Base-by-base conservation (phyloP, 2,797 vertebrate genomes). In the Acanthopagrus latus region DNA sequence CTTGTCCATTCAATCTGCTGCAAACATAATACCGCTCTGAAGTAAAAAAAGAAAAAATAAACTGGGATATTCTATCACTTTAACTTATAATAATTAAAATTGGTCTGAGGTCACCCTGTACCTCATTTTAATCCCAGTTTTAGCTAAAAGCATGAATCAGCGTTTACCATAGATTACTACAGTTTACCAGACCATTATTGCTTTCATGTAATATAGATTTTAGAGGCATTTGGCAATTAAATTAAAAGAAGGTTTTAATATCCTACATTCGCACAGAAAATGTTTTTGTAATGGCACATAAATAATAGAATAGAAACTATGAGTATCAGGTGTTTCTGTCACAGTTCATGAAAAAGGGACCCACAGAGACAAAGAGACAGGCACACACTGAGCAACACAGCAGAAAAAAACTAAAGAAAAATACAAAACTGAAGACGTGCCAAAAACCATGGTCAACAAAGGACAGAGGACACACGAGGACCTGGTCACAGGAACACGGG, bases 1-100 rank as follows among this genome's bases (percentile, higher is more conserved):
- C 5, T 21, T 54, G 44, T 71, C 54, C 9, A 33, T 65, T 71
- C 23, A 68, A 27, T 68, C 23, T 76, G 48, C 2, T 75, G n/a
- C 51, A 76, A 71, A 12, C 8, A 2, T 14, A 33, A 33, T 11
- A 66, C 18, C 38, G 27, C 25, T 21, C 1, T 57, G 21, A 46
- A 4, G 7, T 46, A 27, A 62, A 66, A 38, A 8, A 8, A 1
- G 7, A 7, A 33, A 6, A 0, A 67, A 57, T 48, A 58, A 58
- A 68, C 16, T 21, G 29, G 7, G 3, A 62, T 44, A 23, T 56
- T 23, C 21, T 5, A 48, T 74, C 52, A 41, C 7, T 17, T 70
- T 14, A 59, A 67, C 18, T 67, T 48, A 6, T 55, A 21, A 50
- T 75, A 0, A 54, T 52, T 69, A 48, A 1, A 50, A 57, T 46